Conservation (phyloP, 2,888 invertebrate genomes). For the Dolichopus griseipennis region DNA sequence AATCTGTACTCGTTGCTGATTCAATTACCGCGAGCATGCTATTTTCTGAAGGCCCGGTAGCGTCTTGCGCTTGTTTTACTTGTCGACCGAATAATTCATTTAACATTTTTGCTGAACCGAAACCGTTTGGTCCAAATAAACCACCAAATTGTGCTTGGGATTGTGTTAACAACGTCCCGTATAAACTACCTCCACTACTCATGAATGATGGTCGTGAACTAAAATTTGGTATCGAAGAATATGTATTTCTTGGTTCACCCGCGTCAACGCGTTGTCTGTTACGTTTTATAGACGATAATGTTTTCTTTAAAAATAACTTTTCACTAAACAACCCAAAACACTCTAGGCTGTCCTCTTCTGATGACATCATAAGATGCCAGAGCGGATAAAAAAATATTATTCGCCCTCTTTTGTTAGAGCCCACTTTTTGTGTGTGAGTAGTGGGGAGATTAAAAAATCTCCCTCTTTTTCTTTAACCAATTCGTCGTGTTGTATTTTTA, state of each 20-base stretch:
- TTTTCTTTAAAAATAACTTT: slow-evolving; percentile 84
- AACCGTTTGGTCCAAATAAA: slow-evolving; percentile 74
- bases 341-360: slow-evolving; percentile 82
- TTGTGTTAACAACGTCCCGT: slow-evolving; percentile 77
- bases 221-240: slow-evolving; percentile 70
- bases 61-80: slow-evolving; percentile 60
- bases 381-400: slow-evolving; percentile 8
- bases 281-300: slow-evolving; percentile 57
- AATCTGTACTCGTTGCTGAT: slow-evolving; percentile 40
- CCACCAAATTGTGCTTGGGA: slow-evolving; percentile 65
- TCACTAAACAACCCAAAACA: slow-evolving; percentile 89
- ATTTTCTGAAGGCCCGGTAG: slow-evolving; percentile 45
- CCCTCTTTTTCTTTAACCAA: slow-evolving; percentile 15
- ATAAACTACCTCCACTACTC: slow-evolving; percentile 75
- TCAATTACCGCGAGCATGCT: slow-evolving; percentile 39
- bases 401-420: not conserved
- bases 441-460: slow-evolving; percentile 25
- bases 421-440: slow-evolving; percentile 2
- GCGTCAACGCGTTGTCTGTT: slow-evolving; percentile 94
- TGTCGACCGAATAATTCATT: slow-evolving; percentile 80
- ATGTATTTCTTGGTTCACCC: slow-evolving; percentile 89
- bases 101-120: slow-evolving; percentile 83
- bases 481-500: not conserved
- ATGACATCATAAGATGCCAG: slow-evolving; percentile 79
- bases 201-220: slow-evolving; percentile 73